Base-by-base conservation (phyloP, 2,113 vertebrate genomes). In the Ornithorhynchus anatinus region DNA sequence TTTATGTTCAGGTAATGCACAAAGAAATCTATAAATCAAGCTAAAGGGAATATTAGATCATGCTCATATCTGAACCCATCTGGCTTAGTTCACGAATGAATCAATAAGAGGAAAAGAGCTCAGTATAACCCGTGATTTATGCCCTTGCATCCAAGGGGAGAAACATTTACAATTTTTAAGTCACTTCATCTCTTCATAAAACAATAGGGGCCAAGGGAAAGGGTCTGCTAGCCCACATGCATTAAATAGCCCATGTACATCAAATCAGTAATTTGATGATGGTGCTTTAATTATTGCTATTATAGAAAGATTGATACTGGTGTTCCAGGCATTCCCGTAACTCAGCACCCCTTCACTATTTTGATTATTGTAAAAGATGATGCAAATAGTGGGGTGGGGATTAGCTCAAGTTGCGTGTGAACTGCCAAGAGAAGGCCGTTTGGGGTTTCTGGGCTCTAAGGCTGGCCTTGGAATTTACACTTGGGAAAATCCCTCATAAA, bases 1-100 rank as follows among this genome's bases (percentile, higher is more conserved):
- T 91, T 94, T 92, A 84, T 82, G 91, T 79, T 84, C 86, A 92
- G 87, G 90, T 91, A 92, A 93, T 87, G 88, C 84, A 89, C 85
- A 85, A 88, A 84, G 87, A 90, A 93, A 93, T 92, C 92, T 88
- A 91, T 93, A 94, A 91, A 91, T 93, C 91, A 92, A 81, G 89
- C 85, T 66, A 87, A 80, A 84, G 83, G 80, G 87, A 89, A 89
- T 93, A 91, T 93, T 88, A 91, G 89, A 91, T 90, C 89, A 89
- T 82, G 88, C 86, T 90, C 80, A 59, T 86, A 89, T 92, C 79
- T 72, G 90, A 92, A 89, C 89, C 82, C 85, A 88, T 92, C 87
- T 91, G 89, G 88, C 88, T 91, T 81, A 81, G 25, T 92, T 89
- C 89, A 88, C 62, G 0, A 77, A 88, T 83, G 84, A 93, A 92